These are phyloP conservation scores for Neolamprologus sp. DNA, from an alignment of 2,113 vertebrate species.

Conservation along the genomic window DNA sequence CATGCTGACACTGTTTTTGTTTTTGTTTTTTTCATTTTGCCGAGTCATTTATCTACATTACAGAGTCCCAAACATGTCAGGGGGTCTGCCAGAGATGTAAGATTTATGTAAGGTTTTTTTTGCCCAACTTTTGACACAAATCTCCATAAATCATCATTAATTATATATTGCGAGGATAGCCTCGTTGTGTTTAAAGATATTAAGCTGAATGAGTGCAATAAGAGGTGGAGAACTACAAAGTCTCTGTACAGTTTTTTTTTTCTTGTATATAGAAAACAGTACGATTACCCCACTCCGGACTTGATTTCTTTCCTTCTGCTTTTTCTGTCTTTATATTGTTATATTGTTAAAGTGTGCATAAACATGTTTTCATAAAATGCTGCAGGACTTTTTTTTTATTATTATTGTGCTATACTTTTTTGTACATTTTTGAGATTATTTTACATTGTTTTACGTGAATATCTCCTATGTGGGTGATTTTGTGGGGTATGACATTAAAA, in stretches of 20 bases:
- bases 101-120: neutral
- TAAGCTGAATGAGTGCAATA: neutral
- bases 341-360: neutral
- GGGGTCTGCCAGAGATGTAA: neutral
- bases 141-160: neutral
- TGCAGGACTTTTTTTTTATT: neutral
- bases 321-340: neutral
- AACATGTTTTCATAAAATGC: neutral
- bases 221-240: neutral
- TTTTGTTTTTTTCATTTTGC: neutral
- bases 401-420: neutral
- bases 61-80: neutral
- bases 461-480: neutral
- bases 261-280: neutral
- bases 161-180: neutral
- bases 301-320: neutral
- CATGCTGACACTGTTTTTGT: neutral
- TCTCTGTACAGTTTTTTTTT: accelerated
- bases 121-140: neutral
- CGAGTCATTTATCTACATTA: neutral
- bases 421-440: neutral
- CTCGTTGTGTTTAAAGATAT: neutral
- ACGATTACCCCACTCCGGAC: neutral
- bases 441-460: neutral
- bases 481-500: neutral